A percentile compares a stretch with the other conserved stretches of the same genome.
These are phyloP conservation scores for Netelia melanura DNA, from an alignment of 2,888 invertebrate species.

Conservation along the genomic window DNA sequence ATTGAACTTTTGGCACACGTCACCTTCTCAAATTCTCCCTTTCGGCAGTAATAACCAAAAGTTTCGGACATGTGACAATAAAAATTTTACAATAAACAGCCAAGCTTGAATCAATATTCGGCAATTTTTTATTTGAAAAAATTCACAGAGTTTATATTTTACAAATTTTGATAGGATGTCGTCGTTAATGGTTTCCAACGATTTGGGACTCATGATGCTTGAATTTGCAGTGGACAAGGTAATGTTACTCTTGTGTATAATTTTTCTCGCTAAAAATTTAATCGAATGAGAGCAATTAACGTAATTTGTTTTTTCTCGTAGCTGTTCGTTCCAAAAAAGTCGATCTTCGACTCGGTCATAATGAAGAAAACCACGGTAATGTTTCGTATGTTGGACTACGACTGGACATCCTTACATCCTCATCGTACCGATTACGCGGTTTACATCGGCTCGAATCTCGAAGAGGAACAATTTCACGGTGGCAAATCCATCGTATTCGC, in stretches of 20 bases:
- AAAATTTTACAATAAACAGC: constrained; percentile 43
- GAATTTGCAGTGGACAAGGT: constrained; percentile 80
- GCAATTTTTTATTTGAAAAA: not conserved
- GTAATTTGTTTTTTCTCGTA: constrained; percentile 53
- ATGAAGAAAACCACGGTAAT: constrained; percentile 78
- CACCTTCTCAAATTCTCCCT: constrained; percentile 3
- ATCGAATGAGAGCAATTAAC: not conserved
- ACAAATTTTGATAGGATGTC: constrained; percentile 74
- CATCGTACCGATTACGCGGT: constrained; percentile 75
- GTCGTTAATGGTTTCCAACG: constrained; percentile 76
- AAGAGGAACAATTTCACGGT: constrained; percentile 78
- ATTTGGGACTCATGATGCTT: constrained; percentile 79
- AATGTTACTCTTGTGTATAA: not conserved
- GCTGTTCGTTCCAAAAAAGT: constrained; percentile 76
- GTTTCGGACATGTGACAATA: constrained; percentile 43
- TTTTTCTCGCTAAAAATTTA: not conserved
- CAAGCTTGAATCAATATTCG: constrained; percentile 14
- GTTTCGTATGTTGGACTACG: constrained; percentile 79
- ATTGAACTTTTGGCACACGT: constrained; percentile 36
- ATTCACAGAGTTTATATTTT: not conserved
- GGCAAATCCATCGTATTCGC: constrained; percentile 80
- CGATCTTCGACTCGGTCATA: constrained; percentile 75
- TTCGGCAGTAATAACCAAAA: constrained; percentile 36
- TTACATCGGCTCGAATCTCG: constrained; percentile 76
- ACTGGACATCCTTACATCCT: constrained; percentile 78